A percentile compares a stretch with the other conserved stretches of the same genome.
These are phyloP conservation scores for Phrynocephalus forsythii DNA, from an alignment of 2,797 vertebrate genomes.

Conservation along the genomic window DNA sequence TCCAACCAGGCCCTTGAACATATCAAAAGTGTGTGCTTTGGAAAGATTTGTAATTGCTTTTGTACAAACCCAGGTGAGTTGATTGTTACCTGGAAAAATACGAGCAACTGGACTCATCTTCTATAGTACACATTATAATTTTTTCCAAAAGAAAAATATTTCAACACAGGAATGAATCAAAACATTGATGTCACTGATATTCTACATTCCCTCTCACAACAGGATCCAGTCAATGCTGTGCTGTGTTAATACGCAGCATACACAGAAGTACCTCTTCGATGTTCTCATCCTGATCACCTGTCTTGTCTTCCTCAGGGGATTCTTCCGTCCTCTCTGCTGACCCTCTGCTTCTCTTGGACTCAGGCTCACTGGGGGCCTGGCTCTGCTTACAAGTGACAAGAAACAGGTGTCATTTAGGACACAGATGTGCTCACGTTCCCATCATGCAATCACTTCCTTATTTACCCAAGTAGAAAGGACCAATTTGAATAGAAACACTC, in stretches of 20 bases:
- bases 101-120: too few relatives aligned
- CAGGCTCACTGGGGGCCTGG: slow-evolving; percentile 85
- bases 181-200: too few relatives aligned
- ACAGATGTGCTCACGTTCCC: background rate
- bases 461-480: background rate
- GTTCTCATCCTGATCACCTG: slow-evolving; percentile 71
- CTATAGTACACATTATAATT: too few relatives aligned
- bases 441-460: background rate
- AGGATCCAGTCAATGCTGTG: too few relatives aligned
- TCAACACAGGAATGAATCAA: too few relatives aligned
- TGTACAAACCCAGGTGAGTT: background rate
- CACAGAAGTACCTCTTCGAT: slow-evolving; percentile 77
- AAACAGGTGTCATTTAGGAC: slow-evolving; percentile 10
- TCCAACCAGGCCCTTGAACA: background rate
- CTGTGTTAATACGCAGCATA: too few relatives aligned
- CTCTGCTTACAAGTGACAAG: slow-evolving; percentile 73
- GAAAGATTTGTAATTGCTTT: background rate
- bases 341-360: slow-evolving; percentile 86
- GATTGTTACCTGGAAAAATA: background rate
- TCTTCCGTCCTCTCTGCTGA: slow-evolving; percentile 67
- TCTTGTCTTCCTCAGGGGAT: slow-evolving; percentile 64
- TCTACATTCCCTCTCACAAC: too few relatives aligned
- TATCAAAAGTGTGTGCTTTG: background rate
- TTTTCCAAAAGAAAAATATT: too few relatives aligned
- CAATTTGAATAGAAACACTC: too few relatives aligned